Percentiles rank a stretch among this genome's conserved stretches.
Evolutionary conservation across 2,888 invertebrate species (phyloP).

Genomic region (Melikaiella ostensackeni): DNA sequence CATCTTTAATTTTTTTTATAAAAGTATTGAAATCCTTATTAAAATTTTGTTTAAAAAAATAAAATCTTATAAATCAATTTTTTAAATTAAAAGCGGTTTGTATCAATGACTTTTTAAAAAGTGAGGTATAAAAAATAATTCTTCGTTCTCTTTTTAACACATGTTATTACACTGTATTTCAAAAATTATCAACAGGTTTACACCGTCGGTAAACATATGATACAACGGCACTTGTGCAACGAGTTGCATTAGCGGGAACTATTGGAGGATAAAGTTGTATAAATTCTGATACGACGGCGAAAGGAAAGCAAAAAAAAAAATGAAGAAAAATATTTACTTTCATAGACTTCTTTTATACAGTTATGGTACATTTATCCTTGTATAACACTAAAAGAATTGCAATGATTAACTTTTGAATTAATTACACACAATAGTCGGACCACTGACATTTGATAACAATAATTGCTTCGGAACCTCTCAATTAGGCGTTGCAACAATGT

Average conservation of each 20-base stretch:
- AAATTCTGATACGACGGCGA: background rate
- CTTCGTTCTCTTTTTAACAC: background rate
- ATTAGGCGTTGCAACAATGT: slow-evolving; percentile 23
- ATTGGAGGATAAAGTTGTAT: slow-evolving; percentile 1
- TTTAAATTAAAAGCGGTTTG: background rate
- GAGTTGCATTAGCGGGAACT: background rate
- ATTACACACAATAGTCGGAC: slow-evolving; percentile 28
- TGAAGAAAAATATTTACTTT: slow-evolving; percentile 41
- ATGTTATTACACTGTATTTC: slow-evolving; percentile 11
- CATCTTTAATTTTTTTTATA: too few species aligned
- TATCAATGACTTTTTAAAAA: background rate
- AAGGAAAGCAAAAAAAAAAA: slow-evolving; percentile 7
- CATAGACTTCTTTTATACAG: slow-evolving; percentile 63
- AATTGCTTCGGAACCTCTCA: slow-evolving; percentile 16
- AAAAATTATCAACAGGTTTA: background rate
- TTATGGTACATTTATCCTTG: slow-evolving; percentile 66
- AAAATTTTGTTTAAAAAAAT: background rate
- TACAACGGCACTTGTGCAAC: slow-evolving; percentile 9
- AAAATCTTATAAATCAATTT: background rate
- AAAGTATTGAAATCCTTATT: too few species aligned
- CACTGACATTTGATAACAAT: slow-evolving; percentile 37
- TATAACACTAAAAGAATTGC: slow-evolving; percentile 54
- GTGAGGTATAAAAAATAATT: background rate
- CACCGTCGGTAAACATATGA: background rate
- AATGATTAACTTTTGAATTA: slow-evolving; percentile 43